phyloP scores from a whole-genome alignment of 2,113 vertebrate species.

The Oxygymnocypris stewartii region DNA sequence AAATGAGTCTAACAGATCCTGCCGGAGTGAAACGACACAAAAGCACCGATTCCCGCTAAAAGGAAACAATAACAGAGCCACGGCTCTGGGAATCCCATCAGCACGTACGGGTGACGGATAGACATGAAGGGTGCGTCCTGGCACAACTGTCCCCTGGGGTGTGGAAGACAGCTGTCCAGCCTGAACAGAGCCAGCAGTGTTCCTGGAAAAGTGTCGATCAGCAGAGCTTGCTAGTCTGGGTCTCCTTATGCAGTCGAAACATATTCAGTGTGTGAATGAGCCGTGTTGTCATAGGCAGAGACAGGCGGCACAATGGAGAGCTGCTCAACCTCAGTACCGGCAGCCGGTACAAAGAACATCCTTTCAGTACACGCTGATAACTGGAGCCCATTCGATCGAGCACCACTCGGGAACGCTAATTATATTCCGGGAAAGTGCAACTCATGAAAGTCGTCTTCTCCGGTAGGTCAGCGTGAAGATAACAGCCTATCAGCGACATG shows the following conservation, averaged over 20 bases:
- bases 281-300: conserved; percentile 27
- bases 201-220: conserved; percentile 64
- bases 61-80: conserved; percentile 20
- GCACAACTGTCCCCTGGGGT: conserved; percentile 73
- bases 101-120: conserved; percentile 21
- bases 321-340: conserved; percentile 23
- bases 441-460: background rate
- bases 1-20: conserved; percentile 39
- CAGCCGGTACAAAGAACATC: background rate
- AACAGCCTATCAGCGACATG: background rate
- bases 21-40: conserved; percentile 12
- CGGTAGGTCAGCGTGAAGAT: background rate
- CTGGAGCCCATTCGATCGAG: conserved; percentile 18
- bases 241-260: conserved; percentile 6
- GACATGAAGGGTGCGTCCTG: conserved; percentile 50
- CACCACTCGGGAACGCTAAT: background rate
- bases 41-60: conserved; percentile 4
- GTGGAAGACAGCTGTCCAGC: conserved; percentile 73
- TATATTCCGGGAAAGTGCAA: background rate
- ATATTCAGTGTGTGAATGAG: conserved; percentile 29
- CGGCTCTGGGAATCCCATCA: conserved; percentile 48
- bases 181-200: conserved; percentile 72
- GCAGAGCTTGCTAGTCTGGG: conserved; percentile 56
- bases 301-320: conserved; percentile 49
- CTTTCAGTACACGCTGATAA: background rate